Conservation (phyloP, 2,113 vertebrate species). For the Numenius arquata region DNA sequence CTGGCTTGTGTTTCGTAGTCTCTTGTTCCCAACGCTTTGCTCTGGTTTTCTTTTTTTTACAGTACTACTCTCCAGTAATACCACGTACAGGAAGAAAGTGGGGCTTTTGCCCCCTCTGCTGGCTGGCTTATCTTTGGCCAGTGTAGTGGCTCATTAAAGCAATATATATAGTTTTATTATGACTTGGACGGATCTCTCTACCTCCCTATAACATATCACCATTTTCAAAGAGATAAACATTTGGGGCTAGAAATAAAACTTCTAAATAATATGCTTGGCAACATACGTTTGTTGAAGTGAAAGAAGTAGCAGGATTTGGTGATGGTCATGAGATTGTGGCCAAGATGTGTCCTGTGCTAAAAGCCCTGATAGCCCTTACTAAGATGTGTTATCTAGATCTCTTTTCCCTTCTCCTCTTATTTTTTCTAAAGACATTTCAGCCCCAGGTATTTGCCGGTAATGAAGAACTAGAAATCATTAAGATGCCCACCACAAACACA, state of each 20-base stretch:
- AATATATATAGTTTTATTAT: not conserved
- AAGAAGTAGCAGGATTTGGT: not conserved
- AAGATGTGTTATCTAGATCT: not conserved
- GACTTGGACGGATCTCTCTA: not conserved
- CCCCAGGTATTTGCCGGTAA: not conserved
- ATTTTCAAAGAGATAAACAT: not conserved
- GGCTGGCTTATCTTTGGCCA: not conserved
- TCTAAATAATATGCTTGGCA: not conserved
- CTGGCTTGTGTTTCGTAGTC: not conserved
- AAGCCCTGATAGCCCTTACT: not conserved
- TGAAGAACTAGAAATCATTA: not conserved
- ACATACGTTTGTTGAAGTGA: not conserved
- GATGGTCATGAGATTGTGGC: fast-evolving
- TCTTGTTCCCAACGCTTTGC: not conserved
- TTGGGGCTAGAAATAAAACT: not conserved
- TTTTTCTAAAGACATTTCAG: not conserved
- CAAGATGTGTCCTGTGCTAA: not conserved
- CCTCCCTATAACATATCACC: not conserved
- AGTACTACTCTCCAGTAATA: not conserved
- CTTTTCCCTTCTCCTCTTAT: not conserved
- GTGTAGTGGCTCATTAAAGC: not conserved
- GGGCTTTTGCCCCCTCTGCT: not conserved
- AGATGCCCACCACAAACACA: not conserved
- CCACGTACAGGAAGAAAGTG: not conserved
- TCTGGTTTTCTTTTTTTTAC: not conserved